Conservation (phyloP, 2,113 vertebrate genomes). For the Gambusia affinis region DNA sequence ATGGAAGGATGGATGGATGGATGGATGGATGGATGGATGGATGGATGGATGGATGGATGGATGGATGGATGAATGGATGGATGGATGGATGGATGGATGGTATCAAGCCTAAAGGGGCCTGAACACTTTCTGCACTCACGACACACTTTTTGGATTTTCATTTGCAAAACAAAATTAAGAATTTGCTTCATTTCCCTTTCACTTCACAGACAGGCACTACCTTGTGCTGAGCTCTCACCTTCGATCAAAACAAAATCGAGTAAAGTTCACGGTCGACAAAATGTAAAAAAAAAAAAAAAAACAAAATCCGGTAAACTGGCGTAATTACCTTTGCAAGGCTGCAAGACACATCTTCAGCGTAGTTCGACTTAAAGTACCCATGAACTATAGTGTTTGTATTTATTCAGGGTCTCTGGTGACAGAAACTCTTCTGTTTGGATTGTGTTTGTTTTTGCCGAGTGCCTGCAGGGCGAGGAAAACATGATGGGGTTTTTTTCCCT, state of each 20-base stretch:
- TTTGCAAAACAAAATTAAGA: background rate
- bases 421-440: slow-evolving; percentile 46
- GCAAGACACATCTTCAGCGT: background rate
- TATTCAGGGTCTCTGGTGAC: slow-evolving; percentile 26
- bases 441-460: slow-evolving; percentile 36
- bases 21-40: no score
- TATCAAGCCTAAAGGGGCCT: background rate
- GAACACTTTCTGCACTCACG: background rate
- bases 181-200: background rate
- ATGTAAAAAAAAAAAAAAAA: background rate
- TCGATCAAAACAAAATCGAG: background rate
- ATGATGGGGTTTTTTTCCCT: slow-evolving; percentile 45
- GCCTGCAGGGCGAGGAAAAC: slow-evolving; percentile 55
- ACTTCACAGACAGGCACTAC: background rate
- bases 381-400: slow-evolving; percentile 24
- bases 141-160: background rate
- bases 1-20: no score
- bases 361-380: background rate
- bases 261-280: background rate
- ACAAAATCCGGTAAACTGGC: no score
- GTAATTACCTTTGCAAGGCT: background rate
- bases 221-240: background rate
- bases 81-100: no score
- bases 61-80: no score
- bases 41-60: no score